Percentiles rank a stretch among this genome's conserved stretches.
phyloP scores from a whole-genome alignment of 1,140 invertebrate species.

The Zaprionus lachaisei region DNA sequence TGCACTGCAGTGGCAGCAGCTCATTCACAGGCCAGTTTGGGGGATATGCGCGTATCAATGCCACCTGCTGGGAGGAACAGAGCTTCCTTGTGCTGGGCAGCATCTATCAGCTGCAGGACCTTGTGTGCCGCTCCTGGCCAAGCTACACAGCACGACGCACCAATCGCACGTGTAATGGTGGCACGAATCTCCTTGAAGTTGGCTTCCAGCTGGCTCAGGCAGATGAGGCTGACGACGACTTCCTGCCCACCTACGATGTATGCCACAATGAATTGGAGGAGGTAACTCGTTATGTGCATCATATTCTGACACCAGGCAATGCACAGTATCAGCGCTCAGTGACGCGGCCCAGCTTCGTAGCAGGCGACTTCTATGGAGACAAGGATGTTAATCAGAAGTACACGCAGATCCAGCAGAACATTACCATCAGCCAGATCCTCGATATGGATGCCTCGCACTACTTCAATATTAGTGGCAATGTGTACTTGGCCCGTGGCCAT shows the following conservation, averaged over 20 bases:
- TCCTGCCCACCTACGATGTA: conserved; percentile 83
- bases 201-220: conserved; percentile 62
- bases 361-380: conserved; percentile 74
- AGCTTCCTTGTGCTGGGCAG: conserved; percentile 60
- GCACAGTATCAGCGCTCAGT: conserved; percentile 73
- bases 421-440: conserved; percentile 73
- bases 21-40: conserved; percentile 53
- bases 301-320: conserved; percentile 75
- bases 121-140: conserved; percentile 73
- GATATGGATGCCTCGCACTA: conserved; percentile 72
- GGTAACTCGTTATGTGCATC: conserved; percentile 84
- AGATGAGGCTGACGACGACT: conserved; percentile 48
- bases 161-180: conserved; percentile 69
- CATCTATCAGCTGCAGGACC: conserved; percentile 64
- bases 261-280: conserved; percentile 83
- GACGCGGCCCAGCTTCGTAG: conserved; percentile 74
- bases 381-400: conserved; percentile 82
- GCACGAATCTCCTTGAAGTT: conserved; percentile 73
- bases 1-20: conserved; percentile 59
- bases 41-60: conserved; percentile 42
- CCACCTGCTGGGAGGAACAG: conserved; percentile 58
- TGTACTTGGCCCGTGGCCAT: conserved; percentile 88
- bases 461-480: conserved; percentile 64
- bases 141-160: conserved; percentile 75
- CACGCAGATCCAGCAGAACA: conserved; percentile 72